Percentiles rank a stretch among this genome's conserved stretches.
These are phyloP conservation scores for Xenentodon cancila DNA, from an alignment of 2,797 vertebrate species.

Conservation along the genomic window DNA sequence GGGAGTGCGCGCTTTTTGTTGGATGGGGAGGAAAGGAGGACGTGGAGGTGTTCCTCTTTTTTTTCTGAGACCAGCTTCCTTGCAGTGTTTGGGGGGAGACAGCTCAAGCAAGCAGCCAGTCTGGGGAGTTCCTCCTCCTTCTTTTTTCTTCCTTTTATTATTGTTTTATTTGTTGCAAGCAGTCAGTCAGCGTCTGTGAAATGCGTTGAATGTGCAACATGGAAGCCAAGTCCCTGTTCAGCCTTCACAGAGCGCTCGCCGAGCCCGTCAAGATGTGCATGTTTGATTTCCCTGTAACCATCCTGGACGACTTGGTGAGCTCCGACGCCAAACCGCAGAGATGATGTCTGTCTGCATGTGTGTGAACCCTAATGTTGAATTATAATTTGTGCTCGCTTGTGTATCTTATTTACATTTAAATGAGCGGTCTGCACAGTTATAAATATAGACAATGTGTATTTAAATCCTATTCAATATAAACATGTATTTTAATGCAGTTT, in stretches of 20 bases:
- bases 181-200: background rate
- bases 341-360: conserved; percentile 6
- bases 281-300: conserved; percentile 87
- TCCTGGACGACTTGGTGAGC: conserved; percentile 89
- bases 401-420: background rate
- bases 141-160: background rate
- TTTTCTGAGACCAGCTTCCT: conserved; percentile 39
- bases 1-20: conserved; percentile 20
- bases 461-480: too few species aligned
- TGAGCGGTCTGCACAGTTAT: too few species aligned
- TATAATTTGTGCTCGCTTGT: too few species aligned
- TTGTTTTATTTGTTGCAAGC: conserved; percentile 8
- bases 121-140: conserved; percentile 24
- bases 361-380: too few species aligned
- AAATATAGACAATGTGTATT: too few species aligned
- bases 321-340: background rate
- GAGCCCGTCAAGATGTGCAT: conserved; percentile 89
- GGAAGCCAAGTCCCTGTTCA: conserved; percentile 88
- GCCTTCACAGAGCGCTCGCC: conserved; percentile 88
- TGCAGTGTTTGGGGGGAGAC: conserved; percentile 24
- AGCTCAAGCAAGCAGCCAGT: conserved; percentile 25
- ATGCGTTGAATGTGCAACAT: conserved; percentile 65
- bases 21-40: conserved; percentile 18
- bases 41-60: conserved; percentile 36
- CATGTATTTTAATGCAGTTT: background rate